Base-by-base conservation (phyloP, 2,113 vertebrate genomes). In the Anseranas semipalmata region DNA sequence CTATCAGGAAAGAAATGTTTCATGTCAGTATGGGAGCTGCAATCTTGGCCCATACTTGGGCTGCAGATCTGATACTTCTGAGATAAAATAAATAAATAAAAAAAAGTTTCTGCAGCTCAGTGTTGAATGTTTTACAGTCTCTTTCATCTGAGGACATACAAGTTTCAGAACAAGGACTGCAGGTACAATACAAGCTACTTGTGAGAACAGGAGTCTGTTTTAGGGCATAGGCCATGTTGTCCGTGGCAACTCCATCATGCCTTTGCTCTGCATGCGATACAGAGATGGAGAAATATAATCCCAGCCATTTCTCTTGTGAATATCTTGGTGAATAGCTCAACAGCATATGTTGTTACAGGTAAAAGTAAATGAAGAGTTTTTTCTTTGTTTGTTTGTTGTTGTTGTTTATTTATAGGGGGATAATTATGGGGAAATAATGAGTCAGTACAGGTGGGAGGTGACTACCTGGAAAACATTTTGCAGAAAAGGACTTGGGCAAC, bases 141-240 rank as follows among this genome's bases (percentile, higher is more conserved):
- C 53, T 82, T 78, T 79, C 9, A 6, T 75, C 33, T 58, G 62
- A 76, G 41, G 19, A 28, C 13, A 15, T 1, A 7, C 1, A 6
- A 8, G 4, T 72, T 91, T 82, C 39, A 50, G 14, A 56, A 32
- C 11, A 65, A 39, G n/a, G 43, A 50, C 28, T 87, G 19, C 0
- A 0, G 39, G 35, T 9, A 27, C 33, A 16, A 30, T 33, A 17
- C 32, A 85, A 70, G 15, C 30, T 76, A 10, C 19, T 53, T 45
- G 20, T 63, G 39, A 74, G 62, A 32, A 9, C 28, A 14, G 9
- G 8, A 28, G 3, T 35, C 33, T 53, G 7, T n/a, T 85, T 63
- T 43, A 63, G n/a, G 70, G 33, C 11, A 21, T 4, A 33, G 14
- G 24, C n/a, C 0, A 0, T 63, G 16, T 12, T 48, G 19, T 8